Percentiles rank a stretch among this genome's conserved stretches.
These are phyloP conservation scores for Drosophila leontia DNA, from an alignment of 1,140 invertebrate genomes.

Conservation along the genomic window DNA sequence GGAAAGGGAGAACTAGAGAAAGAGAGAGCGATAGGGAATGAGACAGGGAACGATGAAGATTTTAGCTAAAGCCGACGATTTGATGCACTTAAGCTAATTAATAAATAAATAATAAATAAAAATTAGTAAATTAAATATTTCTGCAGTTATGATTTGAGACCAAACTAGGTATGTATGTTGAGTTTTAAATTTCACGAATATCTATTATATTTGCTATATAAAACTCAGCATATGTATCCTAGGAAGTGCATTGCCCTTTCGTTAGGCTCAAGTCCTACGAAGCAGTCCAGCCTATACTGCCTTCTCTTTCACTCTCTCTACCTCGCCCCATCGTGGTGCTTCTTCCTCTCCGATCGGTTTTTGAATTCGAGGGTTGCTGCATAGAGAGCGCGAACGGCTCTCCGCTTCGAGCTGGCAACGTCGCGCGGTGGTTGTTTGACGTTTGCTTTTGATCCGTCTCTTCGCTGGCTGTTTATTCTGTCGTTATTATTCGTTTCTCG, in stretches of 20 bases:
- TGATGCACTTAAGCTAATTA: neutral
- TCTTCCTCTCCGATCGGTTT: conserved; percentile 44
- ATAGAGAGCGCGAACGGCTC: conserved; percentile 22
- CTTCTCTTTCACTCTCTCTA: conserved; percentile 23
- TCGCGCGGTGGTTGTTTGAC: conserved; percentile 73
- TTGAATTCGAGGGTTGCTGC: conserved; percentile 63
- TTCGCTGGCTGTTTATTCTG: conserved; percentile 48
- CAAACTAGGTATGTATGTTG: neutral
- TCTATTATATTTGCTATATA: too few species aligned
- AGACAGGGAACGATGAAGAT: neutral
- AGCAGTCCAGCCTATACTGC: conserved; percentile 26
- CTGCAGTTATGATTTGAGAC: neutral
- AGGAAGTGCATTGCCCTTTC: conserved; percentile 31
- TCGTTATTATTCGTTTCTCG: conserved; percentile 34
- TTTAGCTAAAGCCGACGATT: conserved; percentile 1
- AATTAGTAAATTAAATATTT: too few species aligned
- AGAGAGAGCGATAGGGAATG: neutral
- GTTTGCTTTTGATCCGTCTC: conserved; percentile 53
- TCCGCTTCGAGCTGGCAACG: conserved; percentile 42
- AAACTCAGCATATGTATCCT: too few species aligned
- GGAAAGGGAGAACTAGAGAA: conserved; percentile 11
- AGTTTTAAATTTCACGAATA: neutral
- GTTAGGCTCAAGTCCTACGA: too few species aligned
- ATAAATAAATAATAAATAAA: too few species aligned
- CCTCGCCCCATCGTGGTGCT: neutral